phyloP scores from a whole-genome alignment of 1,140 invertebrate genomes.

The Kradibia gibbosae region DNA sequence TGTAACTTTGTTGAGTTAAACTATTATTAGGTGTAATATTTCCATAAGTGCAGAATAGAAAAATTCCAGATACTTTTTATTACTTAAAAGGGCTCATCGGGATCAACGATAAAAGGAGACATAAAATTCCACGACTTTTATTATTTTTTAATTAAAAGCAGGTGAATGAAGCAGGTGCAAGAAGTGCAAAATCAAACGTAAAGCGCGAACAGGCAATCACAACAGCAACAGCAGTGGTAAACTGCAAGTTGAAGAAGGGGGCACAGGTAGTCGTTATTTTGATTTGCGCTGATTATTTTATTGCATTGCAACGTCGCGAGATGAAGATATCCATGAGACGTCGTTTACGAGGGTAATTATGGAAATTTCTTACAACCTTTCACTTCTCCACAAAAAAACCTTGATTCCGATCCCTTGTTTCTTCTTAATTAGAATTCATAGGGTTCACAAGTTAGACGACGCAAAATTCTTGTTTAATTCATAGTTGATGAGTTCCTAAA shows the following conservation, averaged over 20 bases:
- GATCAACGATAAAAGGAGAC: not conserved
- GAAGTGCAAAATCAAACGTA: not conserved
- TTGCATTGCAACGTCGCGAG: not conserved
- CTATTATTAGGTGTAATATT: too few species aligned
- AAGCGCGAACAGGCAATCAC: not conserved
- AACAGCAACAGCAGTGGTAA: not conserved
- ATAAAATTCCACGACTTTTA: not conserved
- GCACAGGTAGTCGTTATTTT: not conserved
- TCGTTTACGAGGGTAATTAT: constrained; percentile 31
- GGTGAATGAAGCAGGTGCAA: too few species aligned
- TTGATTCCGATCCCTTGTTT: not conserved
- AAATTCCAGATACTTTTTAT: not conserved
- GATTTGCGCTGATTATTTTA: not conserved
- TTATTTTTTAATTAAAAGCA: constrained; percentile 7
- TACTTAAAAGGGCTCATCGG: not conserved
- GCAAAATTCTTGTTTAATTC: constrained; percentile 29
- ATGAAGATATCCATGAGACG: constrained; percentile 19
- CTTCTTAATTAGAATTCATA: constrained; percentile 40
- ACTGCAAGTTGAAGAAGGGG: not conserved
- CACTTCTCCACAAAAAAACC: not conserved
- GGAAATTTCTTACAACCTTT: not conserved
- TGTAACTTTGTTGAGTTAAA: too few species aligned
- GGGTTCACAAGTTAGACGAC: not conserved
- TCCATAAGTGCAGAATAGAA: too few species aligned
- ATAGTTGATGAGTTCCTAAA: constrained; percentile 28